Evolutionary conservation across 2,113 vertebrate genomes (phyloP), one percentile per base, ranked within the genome.

Genomic region (Sigmodon hispidus): DNA sequence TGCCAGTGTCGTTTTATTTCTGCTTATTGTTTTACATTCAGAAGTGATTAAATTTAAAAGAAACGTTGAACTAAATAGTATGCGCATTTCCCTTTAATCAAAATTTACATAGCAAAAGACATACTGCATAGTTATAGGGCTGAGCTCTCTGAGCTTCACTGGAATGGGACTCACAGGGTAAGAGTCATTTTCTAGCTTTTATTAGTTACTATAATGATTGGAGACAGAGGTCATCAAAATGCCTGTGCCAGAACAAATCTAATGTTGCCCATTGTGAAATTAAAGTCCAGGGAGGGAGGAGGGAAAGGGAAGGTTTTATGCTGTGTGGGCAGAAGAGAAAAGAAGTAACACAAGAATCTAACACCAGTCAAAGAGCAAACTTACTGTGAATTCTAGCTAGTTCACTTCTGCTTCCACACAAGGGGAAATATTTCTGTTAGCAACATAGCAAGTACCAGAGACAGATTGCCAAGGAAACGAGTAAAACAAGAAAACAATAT

Each of bases 201-300:
- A 93, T 96, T 96, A 97, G 95, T 95, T 81, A 96, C 95, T 90
- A 45, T 93, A 95, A 97, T 93, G 89, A 96, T 45, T 43, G 8
- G 79, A 96, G 94, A 97, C 93, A 96, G 73, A 77, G 96, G 96
- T 94, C 95, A 96, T 94, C 96, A 95, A 85, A 96, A 97, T 97
- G 90, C 88, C 75, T 97, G 93, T 75, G 70, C 80, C 91, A 93
- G 89, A 97, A 67, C 95, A 91, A 72, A 95, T 94, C 87, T 94
- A 79, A 94, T n/a, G 13, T 63, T 73, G 69, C 91, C 79, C 80
- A 57, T 7, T 93, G 84, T 93, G 92, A 96, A 98, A 97, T 85
- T 80, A 89, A 87, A 15, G 69, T 50, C 73, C 21, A 65, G 31
- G 40, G 70, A 55, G 40, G 65, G 26, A 55, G 29, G 36, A 34